A percentile compares a stretch with the other conserved stretches of the same genome.
Evolutionary conservation across 1,140 invertebrate genomes (phyloP).

Genomic region (Druon quercuslanigerum): DNA sequence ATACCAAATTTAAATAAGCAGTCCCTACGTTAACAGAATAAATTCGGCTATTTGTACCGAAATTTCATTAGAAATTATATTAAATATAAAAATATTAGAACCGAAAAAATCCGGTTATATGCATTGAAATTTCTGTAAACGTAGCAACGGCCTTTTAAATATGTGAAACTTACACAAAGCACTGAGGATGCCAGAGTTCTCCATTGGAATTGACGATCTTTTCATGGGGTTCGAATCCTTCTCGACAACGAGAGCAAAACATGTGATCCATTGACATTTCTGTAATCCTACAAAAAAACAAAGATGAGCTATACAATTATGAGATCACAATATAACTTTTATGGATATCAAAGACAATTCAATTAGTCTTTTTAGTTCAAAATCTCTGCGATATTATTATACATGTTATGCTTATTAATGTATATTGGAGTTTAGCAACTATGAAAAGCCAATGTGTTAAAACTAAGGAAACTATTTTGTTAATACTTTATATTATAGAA

Average conservation of each 20-base stretch:
- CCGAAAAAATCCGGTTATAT: no score
- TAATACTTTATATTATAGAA: no score
- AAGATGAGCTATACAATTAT: slow-evolving; percentile 34
- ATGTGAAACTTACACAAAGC: slow-evolving; percentile 93
- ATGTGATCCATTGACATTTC: slow-evolving; percentile 91
- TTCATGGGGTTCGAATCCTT: slow-evolving; percentile 95
- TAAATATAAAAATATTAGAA: no score
- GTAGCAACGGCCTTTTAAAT: no score
- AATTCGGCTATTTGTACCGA: no score
- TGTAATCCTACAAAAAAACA: slow-evolving; percentile 78
- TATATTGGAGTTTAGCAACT: slow-evolving; percentile 32
- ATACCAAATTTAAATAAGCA: no score
- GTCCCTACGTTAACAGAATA: no score
- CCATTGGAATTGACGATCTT: slow-evolving; percentile 99
- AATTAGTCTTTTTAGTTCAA: slow-evolving; percentile 14
- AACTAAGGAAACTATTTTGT: background rate
- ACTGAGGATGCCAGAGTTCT: slow-evolving; percentile 98
- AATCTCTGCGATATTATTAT: slow-evolving; percentile 36
- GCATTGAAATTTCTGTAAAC: no score
- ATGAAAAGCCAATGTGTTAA: background rate
- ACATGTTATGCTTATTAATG: slow-evolving; percentile 37
- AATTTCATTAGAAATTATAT: no score
- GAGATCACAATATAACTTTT: no score
- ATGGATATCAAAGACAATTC: slow-evolving; percentile 10
- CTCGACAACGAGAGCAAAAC: slow-evolving; percentile 94